Base-by-base conservation (phyloP, 37 sponge, comb jelly and placozoan species). In the Halisarca cf. caerulea region DNA sequence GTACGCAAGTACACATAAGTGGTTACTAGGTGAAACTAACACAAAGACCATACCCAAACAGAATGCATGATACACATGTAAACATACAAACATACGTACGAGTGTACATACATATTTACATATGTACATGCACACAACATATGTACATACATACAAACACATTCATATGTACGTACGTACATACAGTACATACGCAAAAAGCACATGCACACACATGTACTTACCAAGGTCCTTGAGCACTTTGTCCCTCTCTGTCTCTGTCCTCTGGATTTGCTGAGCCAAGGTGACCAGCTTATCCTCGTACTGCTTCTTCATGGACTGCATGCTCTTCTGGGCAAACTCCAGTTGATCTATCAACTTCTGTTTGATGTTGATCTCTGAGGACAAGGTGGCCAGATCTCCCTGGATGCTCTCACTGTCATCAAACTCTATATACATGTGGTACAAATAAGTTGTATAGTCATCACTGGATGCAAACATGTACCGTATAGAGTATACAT, bases 281-380 rank as follows among this genome's bases (percentile, higher is more conserved):
- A 98, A 82, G 32, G 89, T 35, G 0, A 61, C n/a, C 85, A 98
- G 85, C 77, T 98, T 95, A 41, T 95, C 94, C 74, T 98, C 98
- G 70, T 98, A 98, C 82, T 98, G 98, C 45, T 83, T 45, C 78
- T 84, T 91, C 90, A 98, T 94, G 28, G 88, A 69, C 44, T 87
- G 61, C 45, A 98, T 80, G 82, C 69, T 91, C 80, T 83, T 88
- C 87, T 98, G 95, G 33, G 94, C 78, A 47, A 82, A 80, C 75
- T 98, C 96, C 69, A 98, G 59, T 73, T 98, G 95, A 21, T 93
- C 94, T 14, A 98, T 88, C 51, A 98, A 72, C 77, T 90, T 94
- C 86, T 98, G 94, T 82, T 98, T 98, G 72, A 98, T 90, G 75
- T 87, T 89, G 80, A 98, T 98, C 87, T 98, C 98, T 71, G 83